phyloP scores from a whole-genome alignment of 2,797 vertebrate species.

The Paratrypauchen microcephalus region DNA sequence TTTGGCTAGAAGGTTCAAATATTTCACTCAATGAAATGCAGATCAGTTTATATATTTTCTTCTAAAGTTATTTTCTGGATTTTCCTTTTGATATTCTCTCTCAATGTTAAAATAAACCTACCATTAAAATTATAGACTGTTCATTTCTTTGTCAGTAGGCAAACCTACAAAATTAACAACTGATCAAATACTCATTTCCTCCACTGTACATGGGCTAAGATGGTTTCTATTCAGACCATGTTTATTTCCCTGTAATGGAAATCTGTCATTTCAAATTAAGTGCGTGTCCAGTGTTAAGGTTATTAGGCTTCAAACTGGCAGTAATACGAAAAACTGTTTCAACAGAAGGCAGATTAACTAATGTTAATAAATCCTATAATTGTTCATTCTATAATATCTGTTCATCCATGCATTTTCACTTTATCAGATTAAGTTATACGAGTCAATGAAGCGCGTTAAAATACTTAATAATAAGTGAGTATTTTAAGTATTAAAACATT shows the following conservation, averaged over 20 bases:
- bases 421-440: conserved; percentile 16
- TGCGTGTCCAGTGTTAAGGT: not conserved
- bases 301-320: not conserved
- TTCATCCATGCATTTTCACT: conserved; percentile 16
- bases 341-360: not conserved
- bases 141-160: too few relatives aligned
- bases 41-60: too few relatives aligned
- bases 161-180: too few relatives aligned
- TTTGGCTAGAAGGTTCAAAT: too few relatives aligned
- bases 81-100: too few relatives aligned
- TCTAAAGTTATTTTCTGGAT: too few relatives aligned
- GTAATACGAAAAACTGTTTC: not conserved
- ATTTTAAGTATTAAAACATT: conserved; percentile 36
- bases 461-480: too few relatives aligned
- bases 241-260: conserved; percentile 20
- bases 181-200: too few relatives aligned
- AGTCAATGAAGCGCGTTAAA: conserved; percentile 44
- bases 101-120: too few relatives aligned
- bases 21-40: too few relatives aligned
- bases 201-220: conserved; percentile 13
- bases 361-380: not conserved
- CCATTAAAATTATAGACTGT: too few relatives aligned
- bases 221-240: conserved; percentile 19
- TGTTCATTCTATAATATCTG: not conserved
- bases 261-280: conserved; percentile 7